These are phyloP conservation scores for Augiades crinisus DNA, from an alignment of 2,888 invertebrate genomes.

Conservation along the genomic window DNA sequence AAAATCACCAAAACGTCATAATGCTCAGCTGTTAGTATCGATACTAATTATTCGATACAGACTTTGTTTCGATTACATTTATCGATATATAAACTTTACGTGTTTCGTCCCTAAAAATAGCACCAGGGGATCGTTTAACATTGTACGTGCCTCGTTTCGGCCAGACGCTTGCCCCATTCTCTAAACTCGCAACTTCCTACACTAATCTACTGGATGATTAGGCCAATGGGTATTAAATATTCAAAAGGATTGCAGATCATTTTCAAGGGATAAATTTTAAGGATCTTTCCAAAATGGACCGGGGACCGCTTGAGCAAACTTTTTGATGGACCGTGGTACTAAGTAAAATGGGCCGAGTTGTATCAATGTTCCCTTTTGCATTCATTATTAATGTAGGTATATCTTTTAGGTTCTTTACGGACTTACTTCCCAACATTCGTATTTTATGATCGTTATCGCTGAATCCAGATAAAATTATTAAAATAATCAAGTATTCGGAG, in stretches of 20 bases:
- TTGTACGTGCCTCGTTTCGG: slow-evolving; percentile 20
- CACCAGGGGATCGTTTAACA: slow-evolving; percentile 19
- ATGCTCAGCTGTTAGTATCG: no score
- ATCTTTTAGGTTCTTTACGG: not conserved
- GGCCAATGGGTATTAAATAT: slow-evolving; percentile 27
- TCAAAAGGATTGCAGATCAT: slow-evolving; percentile 25
- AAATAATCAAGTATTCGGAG: slow-evolving; percentile 64
- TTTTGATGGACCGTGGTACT: slow-evolving; percentile 19
- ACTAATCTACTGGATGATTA: slow-evolving; percentile 23
- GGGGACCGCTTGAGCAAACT: slow-evolving; percentile 5
- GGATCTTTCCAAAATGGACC: not conserved
- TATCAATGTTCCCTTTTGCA: not conserved
- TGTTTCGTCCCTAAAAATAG: slow-evolving; percentile 36
- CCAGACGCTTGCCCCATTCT: slow-evolving; percentile 10
- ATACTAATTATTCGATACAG: no score
- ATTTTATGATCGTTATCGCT: no score
- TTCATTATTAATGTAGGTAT: slow-evolving; percentile 5
- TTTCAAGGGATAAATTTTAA: slow-evolving; percentile 15
- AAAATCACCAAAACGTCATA: no score
- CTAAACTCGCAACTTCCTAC: slow-evolving; percentile 17
- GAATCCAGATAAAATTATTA: slow-evolving; percentile 55
- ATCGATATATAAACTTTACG: no score
- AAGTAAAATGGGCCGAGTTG: not conserved
- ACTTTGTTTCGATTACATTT: no score
- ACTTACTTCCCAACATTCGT: no score